Evolutionary conservation across 1,140 invertebrate species (phyloP).

Genomic region (Pseudomyrmex pallidus): DNA sequence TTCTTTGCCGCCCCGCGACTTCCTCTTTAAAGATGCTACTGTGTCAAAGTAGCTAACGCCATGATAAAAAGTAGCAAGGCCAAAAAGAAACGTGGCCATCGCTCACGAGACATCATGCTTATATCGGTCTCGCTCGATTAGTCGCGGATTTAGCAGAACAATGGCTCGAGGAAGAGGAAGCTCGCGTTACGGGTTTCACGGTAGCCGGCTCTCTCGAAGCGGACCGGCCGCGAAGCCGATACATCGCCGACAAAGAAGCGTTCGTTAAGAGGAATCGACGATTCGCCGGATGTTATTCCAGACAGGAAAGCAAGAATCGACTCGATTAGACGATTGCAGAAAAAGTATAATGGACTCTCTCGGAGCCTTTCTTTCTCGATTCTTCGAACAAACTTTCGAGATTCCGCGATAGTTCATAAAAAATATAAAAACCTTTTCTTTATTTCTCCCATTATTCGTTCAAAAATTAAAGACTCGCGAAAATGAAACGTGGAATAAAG

Average conservation of each 20-base stretch:
- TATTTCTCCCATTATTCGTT: no score
- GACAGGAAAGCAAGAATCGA: constrained; percentile 50
- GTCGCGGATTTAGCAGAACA: constrained; percentile 62
- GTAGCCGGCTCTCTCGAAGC: constrained; percentile 55
- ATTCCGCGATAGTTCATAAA: neutral
- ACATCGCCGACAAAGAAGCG: constrained; percentile 24
- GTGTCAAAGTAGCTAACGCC: constrained; percentile 3
- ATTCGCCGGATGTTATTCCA: constrained; percentile 53
- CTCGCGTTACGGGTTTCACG: constrained; percentile 69
- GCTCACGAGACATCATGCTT: constrained; percentile 57
- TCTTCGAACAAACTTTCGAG: constrained; percentile 23
- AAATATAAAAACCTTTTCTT: no score
- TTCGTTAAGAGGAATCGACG: constrained; percentile 40
- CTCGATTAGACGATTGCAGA: constrained; percentile 31
- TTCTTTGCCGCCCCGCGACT: no score
- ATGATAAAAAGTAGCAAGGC: constrained; percentile 17
- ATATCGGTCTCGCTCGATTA: constrained; percentile 68
- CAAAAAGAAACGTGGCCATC: constrained; percentile 33
- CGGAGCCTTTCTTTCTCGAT: constrained; percentile 2
- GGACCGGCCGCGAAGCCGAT: constrained; percentile 24
- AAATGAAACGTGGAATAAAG: no score
- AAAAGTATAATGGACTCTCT: constrained; percentile 8
- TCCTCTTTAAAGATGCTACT: neutral
- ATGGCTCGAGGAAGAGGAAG: constrained; percentile 72
- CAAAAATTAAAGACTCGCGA: no score